A percentile compares a stretch with the other conserved stretches of the same genome.
These are phyloP conservation scores for Rana temporaria DNA, from an alignment of 2,113 vertebrate genomes.

Conservation along the genomic window DNA sequence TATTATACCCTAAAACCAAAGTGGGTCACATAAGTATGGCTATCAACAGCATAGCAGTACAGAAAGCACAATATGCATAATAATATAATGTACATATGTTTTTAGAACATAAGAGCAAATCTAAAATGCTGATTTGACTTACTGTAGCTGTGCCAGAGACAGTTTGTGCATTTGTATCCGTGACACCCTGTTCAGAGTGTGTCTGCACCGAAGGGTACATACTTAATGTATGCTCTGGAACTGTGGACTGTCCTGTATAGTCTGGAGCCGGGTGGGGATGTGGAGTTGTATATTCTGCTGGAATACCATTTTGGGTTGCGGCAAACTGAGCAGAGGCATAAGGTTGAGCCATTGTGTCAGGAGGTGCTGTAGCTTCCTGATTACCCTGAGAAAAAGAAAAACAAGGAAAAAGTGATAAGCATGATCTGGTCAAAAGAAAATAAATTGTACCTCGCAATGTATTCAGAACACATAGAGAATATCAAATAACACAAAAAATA, in stretches of 20 bases:
- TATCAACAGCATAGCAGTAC: too few relatives aligned
- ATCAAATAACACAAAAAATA: too few relatives aligned
- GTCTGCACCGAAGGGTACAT: conserved; percentile 91
- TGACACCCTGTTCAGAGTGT: conserved; percentile 85
- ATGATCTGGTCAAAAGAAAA: not conserved
- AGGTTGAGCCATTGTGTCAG: conserved; percentile 95
- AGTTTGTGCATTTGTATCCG: conserved; percentile 85
- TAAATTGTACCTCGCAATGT: too few relatives aligned
- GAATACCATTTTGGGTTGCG: conserved; percentile 89
- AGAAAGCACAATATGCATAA: too few relatives aligned
- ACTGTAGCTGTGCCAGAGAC: conserved; percentile 96
- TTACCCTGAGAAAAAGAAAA: conserved; percentile 80
- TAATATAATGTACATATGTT: too few relatives aligned
- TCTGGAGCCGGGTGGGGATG: conserved; percentile 89
- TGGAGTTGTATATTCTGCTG: conserved; percentile 88
- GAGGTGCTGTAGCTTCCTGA: conserved; percentile 92
- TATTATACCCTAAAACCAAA: too few relatives aligned
- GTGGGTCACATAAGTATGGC: too few relatives aligned
- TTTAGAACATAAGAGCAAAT: too few relatives aligned
- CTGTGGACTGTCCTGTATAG: conserved; percentile 86
- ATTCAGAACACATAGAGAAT: too few relatives aligned
- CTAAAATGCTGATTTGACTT: conserved; percentile 69
- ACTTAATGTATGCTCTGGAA: conserved; percentile 90
- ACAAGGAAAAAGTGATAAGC: not conserved
- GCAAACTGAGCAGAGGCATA: conserved; percentile 92